Base-by-base conservation (phyloP, 2,888 invertebrate species). In the Antheraea assamensis region DNA sequence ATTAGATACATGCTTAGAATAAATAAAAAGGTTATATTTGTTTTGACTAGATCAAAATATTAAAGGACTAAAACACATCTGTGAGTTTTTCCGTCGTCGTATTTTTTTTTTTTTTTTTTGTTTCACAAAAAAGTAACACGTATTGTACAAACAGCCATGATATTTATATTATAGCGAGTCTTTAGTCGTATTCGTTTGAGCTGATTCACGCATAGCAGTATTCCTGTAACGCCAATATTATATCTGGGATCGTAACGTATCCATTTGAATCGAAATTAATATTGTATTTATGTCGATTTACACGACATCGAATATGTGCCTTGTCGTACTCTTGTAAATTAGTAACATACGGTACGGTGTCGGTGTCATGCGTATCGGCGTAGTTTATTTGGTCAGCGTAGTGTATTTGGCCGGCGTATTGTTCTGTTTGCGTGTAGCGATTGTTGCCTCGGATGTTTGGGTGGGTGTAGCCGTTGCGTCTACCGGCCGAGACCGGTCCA, bases 401-500 rank as follows among this genome's bases (percentile, higher is more conserved):
- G 49, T 52, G 42, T 47, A 42, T 35, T 27, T 66, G 68, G 17
- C 58, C n/a, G 70, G 77, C 73, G 61, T 70, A 76, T 31, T 70
- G 73, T 75, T 74, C 31, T 13, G 72, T 68, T 73, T 74, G 58
- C 30, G 58, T 47, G 70, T 55, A 27, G 71, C 73, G 71, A 42
- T 73, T 76, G 17, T 47, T 8, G 74, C 73, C 73, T 66, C 73
- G 72, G 72, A 75, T 71, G 74, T 55, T 76, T 75, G 75, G 74
- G 77, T 31, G 73, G 30, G 72, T 73, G 47, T 68, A 73, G 77
- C 27, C 72, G 27, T 71, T 73, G 42, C 61, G 88, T 84, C 87
- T 93, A 93, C 85, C 94, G 91, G 74, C 96, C 96, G 78, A 96
- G 93, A 21, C 96, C 96, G 61, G 96, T 92, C 96, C 96, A 96